Evolutionary conservation across 2,113 vertebrate genomes (phyloP), one percentile per base, ranked within the genome.

Genomic region (Dasyprocta punctata): DNA sequence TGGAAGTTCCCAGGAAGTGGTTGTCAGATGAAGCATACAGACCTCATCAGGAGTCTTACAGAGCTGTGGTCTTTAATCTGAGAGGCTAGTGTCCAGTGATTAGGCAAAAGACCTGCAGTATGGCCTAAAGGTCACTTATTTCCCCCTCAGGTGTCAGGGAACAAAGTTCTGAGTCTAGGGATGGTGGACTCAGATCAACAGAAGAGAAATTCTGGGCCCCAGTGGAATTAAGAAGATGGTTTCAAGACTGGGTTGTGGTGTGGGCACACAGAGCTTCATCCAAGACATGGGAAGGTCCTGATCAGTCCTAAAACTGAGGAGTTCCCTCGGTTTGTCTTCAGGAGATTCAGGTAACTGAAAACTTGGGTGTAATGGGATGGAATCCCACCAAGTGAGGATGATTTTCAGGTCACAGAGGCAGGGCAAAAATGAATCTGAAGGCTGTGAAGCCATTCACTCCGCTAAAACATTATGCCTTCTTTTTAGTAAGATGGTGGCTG

Each of bases 111-210:
- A 0, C 17, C 17, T 58, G 38, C 20, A 1, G 14, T n/a, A 65
- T 13, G 44, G 44, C 22, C 60, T 28, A 36, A 13, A 2, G n/a
- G 6, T 16, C 47, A 7, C 13, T 0, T 1, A 2, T 30, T 7
- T 12, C 0, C n/a, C 19, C 10, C 7, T 7, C 8, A 14, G n/a
- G 11, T 26, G 13, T 63, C 16, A 0, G 26, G 20, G 3, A 75
- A 26, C 13, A 1, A 49, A 78, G 49, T 38, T 52, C n/a, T 80
- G 2, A 1, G 6, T 73, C 9, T 19, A 2, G 19, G n/a, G 30
- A 30, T 5, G 8, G 1, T n/a, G 20, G 12, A 8, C 7, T 20
- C 26, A 33, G 52, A 30, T 19, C 61, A 13, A 12, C 26, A 28
- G 5, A 61, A 28, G 54, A 30, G 41, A 20, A 22, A 44, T 9